Evolutionary conservation across 2,113 vertebrate species (phyloP).

Genomic region (Acanthochromis polyacanthus): DNA sequence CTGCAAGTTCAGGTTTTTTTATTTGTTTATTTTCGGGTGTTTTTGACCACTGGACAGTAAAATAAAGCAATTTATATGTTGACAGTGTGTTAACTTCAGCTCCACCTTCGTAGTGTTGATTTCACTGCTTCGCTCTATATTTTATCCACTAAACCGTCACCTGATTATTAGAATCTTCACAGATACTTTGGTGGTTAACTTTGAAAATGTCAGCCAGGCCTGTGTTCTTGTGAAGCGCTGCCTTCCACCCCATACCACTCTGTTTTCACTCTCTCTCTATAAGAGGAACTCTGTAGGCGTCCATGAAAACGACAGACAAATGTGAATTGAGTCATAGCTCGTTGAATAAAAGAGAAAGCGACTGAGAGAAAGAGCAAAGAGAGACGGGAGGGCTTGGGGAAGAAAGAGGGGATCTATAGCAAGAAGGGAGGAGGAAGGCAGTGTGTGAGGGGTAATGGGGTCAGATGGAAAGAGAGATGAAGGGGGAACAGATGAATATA

Average conservation of each 20-base stretch:
- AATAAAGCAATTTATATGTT: too few species aligned
- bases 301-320: constrained; percentile 68
- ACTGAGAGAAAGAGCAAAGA: constrained; percentile 6
- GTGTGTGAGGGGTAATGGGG: constrained; percentile 20
- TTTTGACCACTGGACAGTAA: too few species aligned
- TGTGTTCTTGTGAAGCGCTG: neutral
- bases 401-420: constrained; percentile 14
- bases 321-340: constrained; percentile 77
- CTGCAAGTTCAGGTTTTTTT: too few species aligned
- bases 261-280: constrained; percentile 29
- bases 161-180: too few species aligned
- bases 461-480: constrained; percentile 29
- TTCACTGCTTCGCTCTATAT: too few species aligned
- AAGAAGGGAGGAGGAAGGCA: constrained; percentile 20
- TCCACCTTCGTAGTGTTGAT: too few species aligned
- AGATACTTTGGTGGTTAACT: too few species aligned
- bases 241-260: constrained; percentile 1
- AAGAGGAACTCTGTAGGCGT: constrained; percentile 69
- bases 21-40: too few species aligned
- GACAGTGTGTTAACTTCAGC: too few species aligned
- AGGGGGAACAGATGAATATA: constrained; percentile 16
- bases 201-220: constrained; percentile 1
- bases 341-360: constrained; percentile 68
- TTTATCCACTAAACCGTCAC: too few species aligned
- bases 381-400: neutral